These are phyloP conservation scores for Platichthys flesus DNA, from an alignment of 2,113 vertebrate species.

Conservation along the genomic window DNA sequence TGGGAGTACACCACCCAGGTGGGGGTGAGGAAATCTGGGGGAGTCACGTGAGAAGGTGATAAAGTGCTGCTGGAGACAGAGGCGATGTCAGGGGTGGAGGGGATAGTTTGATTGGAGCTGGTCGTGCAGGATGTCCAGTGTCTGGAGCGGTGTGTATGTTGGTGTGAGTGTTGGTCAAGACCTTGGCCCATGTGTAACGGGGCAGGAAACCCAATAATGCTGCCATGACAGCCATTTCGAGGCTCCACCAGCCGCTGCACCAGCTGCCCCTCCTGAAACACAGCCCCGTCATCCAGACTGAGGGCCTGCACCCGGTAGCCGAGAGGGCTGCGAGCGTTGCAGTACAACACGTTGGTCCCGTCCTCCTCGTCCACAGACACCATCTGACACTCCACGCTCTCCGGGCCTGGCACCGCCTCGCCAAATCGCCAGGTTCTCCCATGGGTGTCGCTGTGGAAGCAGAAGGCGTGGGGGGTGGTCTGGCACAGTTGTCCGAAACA, in stretches of 20 bases:
- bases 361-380: constrained; percentile 88
- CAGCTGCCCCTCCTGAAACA: constrained; percentile 88
- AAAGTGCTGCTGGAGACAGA: not conserved
- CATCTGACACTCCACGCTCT: constrained; percentile 93
- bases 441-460: constrained; percentile 93
- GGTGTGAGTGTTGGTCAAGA: not conserved
- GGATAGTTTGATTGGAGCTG: not conserved
- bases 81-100: not conserved
- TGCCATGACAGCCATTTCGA: constrained; percentile 91
- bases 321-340: constrained; percentile 90
- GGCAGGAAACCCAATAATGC: constrained; percentile 90
- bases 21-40: constrained; percentile 76
- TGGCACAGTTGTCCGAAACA: constrained; percentile 91
- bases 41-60: not conserved
- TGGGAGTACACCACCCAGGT: constrained; percentile 94
- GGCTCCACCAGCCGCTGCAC: constrained; percentile 88
- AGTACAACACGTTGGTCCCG: constrained; percentile 87
- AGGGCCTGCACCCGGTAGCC: constrained; percentile 92
- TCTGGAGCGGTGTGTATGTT: constrained; percentile 5
- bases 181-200: constrained; percentile 60
- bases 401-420: constrained; percentile 86
- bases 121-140: constrained; percentile 45
- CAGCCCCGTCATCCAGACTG: constrained; percentile 85
- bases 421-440: constrained; percentile 88
- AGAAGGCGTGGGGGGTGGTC: constrained; percentile 89